Conservation (phyloP, 2,888 invertebrate genomes). For the Sinhomidia bicolor region DNA sequence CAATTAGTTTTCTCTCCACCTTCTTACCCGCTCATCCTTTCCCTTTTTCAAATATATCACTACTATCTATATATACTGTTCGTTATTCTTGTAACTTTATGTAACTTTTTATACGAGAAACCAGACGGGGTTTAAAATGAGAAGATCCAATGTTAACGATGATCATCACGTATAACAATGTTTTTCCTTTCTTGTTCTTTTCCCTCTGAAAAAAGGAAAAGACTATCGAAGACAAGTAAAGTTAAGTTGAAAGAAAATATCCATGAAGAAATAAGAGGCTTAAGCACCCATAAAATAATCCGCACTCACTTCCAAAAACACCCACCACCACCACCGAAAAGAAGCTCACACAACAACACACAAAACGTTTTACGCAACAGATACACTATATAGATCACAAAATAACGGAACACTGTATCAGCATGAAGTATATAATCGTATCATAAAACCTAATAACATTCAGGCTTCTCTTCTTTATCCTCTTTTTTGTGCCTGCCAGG, state of each 20-base stretch:
- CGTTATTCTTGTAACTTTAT: neutral
- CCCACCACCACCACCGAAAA: neutral
- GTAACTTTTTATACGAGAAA: conserved; percentile 18
- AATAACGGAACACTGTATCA: neutral
- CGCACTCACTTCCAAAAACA: conserved; percentile 51
- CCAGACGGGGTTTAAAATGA: neutral
- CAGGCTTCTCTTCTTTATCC: neutral
- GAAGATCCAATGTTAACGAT: neutral
- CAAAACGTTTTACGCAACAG: conserved; percentile 44
- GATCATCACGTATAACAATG: conserved; percentile 18
- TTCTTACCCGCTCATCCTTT: conserved; percentile 20
- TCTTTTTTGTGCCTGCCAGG: neutral
- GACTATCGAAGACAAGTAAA: conserved; percentile 41
- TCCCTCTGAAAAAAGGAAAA: neutral
- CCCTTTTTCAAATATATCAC: neutral
- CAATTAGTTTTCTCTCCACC: conserved; percentile 70
- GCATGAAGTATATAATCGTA: conserved; percentile 43
- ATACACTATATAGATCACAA: neutral
- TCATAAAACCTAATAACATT: conserved; percentile 61
- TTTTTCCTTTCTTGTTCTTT: conserved; percentile 23
- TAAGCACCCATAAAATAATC: conserved; percentile 71
- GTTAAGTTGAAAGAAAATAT: conserved; percentile 53
- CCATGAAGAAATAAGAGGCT: conserved; percentile 68
- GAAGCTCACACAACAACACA: neutral
- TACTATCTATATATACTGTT: neutral